Evolutionary conservation across 2,797 vertebrate genomes (phyloP).

Genomic region (Nyctibius grandis): DNA sequence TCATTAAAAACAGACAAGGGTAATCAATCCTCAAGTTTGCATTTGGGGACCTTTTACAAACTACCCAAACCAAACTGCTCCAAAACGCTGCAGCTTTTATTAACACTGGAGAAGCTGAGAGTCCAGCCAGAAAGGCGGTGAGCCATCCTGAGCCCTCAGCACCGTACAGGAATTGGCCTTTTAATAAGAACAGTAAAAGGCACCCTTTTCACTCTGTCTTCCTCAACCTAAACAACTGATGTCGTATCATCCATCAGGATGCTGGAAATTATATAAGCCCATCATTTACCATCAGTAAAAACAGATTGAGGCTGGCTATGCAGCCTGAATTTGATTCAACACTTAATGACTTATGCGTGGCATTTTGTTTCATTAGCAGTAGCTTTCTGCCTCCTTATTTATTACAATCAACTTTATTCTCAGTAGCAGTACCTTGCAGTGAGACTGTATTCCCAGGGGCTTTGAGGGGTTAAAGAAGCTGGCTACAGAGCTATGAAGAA

Average conservation of each 20-base stretch:
- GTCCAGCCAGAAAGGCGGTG: not conserved
- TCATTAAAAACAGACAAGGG: slow-evolving; percentile 35
- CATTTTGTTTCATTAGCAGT: slow-evolving; percentile 10
- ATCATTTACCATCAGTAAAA: slow-evolving; percentile 17
- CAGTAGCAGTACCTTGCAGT: not conserved
- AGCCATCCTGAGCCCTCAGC: not conserved
- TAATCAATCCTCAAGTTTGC: slow-evolving; percentile 25
- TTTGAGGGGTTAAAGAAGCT: not conserved
- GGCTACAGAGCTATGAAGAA: not conserved
- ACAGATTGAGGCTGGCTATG: not conserved
- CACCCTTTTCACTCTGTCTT: not conserved
- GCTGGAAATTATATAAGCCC: slow-evolving; percentile 34
- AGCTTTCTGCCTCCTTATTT: slow-evolving; percentile 52
- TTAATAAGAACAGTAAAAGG: not conserved
- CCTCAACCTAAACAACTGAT: not conserved
- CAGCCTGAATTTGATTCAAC: slow-evolving; percentile 12
- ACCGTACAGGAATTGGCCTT: not conserved
- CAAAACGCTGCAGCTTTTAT: not conserved
- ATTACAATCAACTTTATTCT: slow-evolving; percentile 34
- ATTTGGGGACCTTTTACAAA: not conserved
- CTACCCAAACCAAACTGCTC: not conserved
- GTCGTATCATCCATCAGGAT: not conserved
- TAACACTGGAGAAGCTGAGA: not conserved
- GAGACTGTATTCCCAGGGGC: not conserved
- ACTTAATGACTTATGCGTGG: slow-evolving; percentile 29